Evolutionary conservation across 2,797 vertebrate genomes (phyloP), one percentile per base, ranked within the genome.

Genomic region (Poecilia picta): DNA sequence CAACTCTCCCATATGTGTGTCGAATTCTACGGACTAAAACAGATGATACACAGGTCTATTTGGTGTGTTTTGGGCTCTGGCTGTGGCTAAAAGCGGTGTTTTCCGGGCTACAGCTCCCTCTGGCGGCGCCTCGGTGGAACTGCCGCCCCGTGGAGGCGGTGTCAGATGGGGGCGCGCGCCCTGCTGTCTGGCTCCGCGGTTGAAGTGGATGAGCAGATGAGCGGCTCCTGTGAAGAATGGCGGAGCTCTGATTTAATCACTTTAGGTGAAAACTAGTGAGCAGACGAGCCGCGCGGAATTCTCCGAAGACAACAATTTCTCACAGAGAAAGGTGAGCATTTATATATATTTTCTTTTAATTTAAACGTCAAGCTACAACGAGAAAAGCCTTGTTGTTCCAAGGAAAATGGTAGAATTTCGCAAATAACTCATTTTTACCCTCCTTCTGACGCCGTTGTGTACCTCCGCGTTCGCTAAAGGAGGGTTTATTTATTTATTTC

Each of bases 131-230:
- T 1, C 1, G 0, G 0, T 0, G 0, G 0, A 28, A 28, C 39
- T 51, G 84, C 88, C 33, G 79, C 64, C 20, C 10, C 1, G 31
- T 1, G 53, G 12, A 47, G 76, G 80, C 33, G 76, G 82, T 0
- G 76, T 73, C 36, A 6, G 73, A 78, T 85, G 83, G 86, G 78
- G 84, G 81, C 78, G 81, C 88, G 81, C 87, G 83, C 84, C 25
- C 36, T 0, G 45, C 57, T 3, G 36, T 28, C 76, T 81, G 64
- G 33, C 74, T 88, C 81, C 53, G 87, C 92, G 89, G 85, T 75
- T 83, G 75, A 66, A 5, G 59, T 3, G 64, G 64, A 39, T 66
- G 59, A 59, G 25, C 5, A 33, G 59, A 31, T 62, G 31, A 13
- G 36, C 55, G 51, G 73, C 66, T 11, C 57, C 39, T 10, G 3